Evolutionary conservation across 2,888 invertebrate genomes (phyloP).

Genomic region (Micoletzkya japonica): DNA sequence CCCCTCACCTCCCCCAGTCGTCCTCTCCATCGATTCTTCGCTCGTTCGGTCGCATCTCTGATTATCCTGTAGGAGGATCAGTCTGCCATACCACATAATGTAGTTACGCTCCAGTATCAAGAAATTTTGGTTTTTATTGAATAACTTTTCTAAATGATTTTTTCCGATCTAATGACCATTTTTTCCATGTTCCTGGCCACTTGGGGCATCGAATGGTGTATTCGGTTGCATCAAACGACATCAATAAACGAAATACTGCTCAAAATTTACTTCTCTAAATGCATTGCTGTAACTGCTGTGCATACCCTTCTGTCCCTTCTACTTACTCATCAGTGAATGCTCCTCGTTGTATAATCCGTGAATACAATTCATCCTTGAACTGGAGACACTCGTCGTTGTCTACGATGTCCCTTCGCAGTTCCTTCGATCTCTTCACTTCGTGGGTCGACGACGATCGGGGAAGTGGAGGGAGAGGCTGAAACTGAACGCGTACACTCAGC

Average conservation of each 20-base stretch:
- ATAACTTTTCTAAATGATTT: no score
- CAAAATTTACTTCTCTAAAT: no score
- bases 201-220: no score
- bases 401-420: background rate
- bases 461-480: background rate
- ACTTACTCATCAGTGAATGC: conserved; percentile 23
- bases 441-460: background rate
- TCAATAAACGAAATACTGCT: no score
- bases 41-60: conserved; percentile 8
- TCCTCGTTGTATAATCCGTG: conserved; percentile 23
- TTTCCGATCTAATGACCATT: no score
- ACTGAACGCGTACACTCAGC: background rate
- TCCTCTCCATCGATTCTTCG: conserved; percentile 12
- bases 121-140: no score
- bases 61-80: conserved; percentile 14
- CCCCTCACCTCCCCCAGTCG: conserved; percentile 13
- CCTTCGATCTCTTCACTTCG: background rate
- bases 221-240: no score
- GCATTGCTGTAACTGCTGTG: no score
- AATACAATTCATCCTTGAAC: conserved; percentile 22
- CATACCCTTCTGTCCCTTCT: no score
- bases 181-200: no score
- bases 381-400: conserved; percentile 5
- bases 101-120: no score
- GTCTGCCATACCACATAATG: background rate